These are phyloP conservation scores for Potamarius usumacintae DNA, from an alignment of 2,113 vertebrate species.

Conservation along the genomic window DNA sequence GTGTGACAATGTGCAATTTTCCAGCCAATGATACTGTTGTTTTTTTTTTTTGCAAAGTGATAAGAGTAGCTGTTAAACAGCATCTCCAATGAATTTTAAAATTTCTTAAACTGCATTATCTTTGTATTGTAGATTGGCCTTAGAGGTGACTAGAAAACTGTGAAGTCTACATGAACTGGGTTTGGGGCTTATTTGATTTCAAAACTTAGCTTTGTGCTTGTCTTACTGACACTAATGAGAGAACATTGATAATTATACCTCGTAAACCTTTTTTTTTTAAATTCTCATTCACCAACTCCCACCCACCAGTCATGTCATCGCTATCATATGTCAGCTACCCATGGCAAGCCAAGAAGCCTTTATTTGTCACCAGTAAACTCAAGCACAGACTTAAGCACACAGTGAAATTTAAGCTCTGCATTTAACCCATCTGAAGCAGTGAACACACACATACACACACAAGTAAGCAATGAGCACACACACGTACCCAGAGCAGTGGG, in stretches of 20 bases:
- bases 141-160: not conserved
- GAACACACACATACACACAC: too few relatives aligned
- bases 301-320: not conserved
- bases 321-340: not conserved
- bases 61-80: not conserved
- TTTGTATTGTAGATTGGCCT: not conserved
- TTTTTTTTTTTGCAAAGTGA: not conserved
- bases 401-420: too few relatives aligned
- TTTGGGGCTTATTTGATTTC: not conserved
- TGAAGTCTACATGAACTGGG: not conserved
- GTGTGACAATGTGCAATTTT: conserved; percentile 32
- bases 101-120: not conserved
- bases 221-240: not conserved
- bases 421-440: too few relatives aligned
- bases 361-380: too few relatives aligned
- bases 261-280: not conserved
- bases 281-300: not conserved
- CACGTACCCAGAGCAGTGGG: too few relatives aligned
- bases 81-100: not conserved
- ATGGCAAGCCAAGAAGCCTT: too few relatives aligned
- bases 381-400: too few relatives aligned
- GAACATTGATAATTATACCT: not conserved
- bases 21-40: conserved; percentile 19
- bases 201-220: not conserved
- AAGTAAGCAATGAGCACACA: too few relatives aligned